Evolutionary conservation across 2,113 vertebrate species (phyloP).

Genomic region (Notothenia coriiceps): DNA sequence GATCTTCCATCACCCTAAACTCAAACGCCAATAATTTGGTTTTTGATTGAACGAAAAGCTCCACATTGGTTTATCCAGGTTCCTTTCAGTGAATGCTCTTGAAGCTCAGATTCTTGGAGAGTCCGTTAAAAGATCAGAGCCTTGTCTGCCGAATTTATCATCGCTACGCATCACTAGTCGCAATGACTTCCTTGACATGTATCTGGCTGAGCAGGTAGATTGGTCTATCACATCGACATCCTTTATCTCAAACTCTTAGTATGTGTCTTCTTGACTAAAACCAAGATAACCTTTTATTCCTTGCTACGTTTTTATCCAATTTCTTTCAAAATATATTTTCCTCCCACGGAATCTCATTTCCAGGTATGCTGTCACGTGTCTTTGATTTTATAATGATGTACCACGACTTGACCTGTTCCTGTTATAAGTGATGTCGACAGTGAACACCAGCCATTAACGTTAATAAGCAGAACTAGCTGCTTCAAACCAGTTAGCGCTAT

Average conservation of each 20-base stretch:
- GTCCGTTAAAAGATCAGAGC: not conserved
- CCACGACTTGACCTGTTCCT: not conserved
- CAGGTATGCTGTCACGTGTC: not conserved
- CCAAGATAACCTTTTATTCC: not conserved
- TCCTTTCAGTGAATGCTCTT: not conserved
- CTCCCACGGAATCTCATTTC: not conserved
- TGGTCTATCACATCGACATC: not conserved
- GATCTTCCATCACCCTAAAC: not conserved
- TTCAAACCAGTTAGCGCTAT: not conserved
- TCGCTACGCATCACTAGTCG: not conserved
- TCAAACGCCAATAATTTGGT: too few relatives aligned
- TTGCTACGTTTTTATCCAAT: not conserved
- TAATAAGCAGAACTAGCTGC: not conserved
- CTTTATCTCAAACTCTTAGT: not conserved
- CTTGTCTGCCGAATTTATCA: not conserved
- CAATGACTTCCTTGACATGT: constrained; percentile 1
- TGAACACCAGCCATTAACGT: not conserved
- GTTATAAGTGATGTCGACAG: not conserved
- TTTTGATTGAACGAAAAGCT: not conserved
- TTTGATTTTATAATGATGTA: constrained; percentile 6
- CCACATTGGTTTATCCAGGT: not conserved
- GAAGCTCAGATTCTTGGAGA: too few relatives aligned
- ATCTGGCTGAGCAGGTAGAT: not conserved
- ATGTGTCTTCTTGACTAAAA: constrained; percentile 18
- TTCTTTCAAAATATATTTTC: not conserved